Conservation (phyloP, 2,113 vertebrate species). For the Trachemys scripta region DNA sequence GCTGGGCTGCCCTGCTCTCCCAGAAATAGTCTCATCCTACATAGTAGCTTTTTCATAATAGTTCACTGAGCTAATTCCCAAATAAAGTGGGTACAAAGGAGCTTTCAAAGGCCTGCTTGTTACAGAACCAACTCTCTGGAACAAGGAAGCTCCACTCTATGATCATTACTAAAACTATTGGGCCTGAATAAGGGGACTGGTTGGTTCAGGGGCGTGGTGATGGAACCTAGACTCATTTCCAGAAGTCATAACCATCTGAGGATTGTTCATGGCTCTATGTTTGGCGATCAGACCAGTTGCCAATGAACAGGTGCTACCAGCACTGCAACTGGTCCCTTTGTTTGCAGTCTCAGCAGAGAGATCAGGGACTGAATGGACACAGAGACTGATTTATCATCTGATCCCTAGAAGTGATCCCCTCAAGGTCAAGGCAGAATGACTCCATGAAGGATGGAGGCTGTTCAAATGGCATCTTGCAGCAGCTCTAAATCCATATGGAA, state of each 20-base stretch:
- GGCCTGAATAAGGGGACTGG: not conserved
- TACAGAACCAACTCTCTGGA: too few species aligned
- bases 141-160: not conserved
- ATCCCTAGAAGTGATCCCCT: not conserved
- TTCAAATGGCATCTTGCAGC: not conserved
- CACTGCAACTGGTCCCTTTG: not conserved
- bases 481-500: not conserved
- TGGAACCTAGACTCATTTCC: not conserved
- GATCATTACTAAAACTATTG: not conserved
- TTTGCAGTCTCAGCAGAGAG: not conserved
- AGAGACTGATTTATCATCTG: not conserved
- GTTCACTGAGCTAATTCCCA: rapidly evolving
- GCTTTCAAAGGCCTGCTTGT: not conserved
- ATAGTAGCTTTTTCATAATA: not conserved
- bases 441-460: not conserved
- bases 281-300: not conserved
- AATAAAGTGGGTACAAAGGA: not conserved
- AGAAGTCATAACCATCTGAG: not conserved
- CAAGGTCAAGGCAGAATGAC: not conserved
- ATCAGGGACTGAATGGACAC: rapidly evolving
- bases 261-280: not conserved
- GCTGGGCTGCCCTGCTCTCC: not conserved
- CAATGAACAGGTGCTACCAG: not conserved
- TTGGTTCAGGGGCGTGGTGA: not conserved
- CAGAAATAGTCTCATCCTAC: not conserved